Evolutionary conservation across 2,888 invertebrate species (phyloP).

Genomic region (Lottia scabra): DNA sequence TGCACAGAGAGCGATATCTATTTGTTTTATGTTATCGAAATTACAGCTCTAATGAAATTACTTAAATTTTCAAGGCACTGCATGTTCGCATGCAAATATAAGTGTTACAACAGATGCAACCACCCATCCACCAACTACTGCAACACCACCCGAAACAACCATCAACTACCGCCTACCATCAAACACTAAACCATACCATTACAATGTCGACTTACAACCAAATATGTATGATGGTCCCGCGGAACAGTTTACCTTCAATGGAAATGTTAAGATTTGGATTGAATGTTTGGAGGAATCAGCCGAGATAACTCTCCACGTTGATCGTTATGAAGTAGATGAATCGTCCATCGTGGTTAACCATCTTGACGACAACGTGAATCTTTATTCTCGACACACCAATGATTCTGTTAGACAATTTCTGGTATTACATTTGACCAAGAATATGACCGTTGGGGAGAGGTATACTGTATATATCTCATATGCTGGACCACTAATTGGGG

Average conservation of each 20-base stretch:
- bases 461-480: slow-evolving; percentile 80
- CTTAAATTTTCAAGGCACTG: not conserved
- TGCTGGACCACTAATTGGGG: slow-evolving; percentile 77
- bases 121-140: not conserved
- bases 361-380: not conserved
- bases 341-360: not conserved
- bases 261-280: slow-evolving; percentile 37
- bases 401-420: slow-evolving; percentile 45
- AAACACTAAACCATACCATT: slow-evolving; percentile 40
- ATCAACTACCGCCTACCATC: slow-evolving; percentile 37
- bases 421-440: slow-evolving; percentile 75
- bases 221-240: slow-evolving; percentile 44
- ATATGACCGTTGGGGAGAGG: slow-evolving; percentile 74
- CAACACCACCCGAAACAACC: slow-evolving; percentile 4
- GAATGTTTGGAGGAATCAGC: slow-evolving; percentile 68
- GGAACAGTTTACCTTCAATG: slow-evolving; percentile 39
- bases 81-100: not conserved
- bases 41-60: not conserved
- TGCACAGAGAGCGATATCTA: too few relatives aligned
- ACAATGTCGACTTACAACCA: slow-evolving; percentile 48
- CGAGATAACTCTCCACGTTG: slow-evolving; percentile 79
- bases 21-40: slow-evolving; percentile 20
- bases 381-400: slow-evolving; percentile 8
- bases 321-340: slow-evolving; percentile 9
- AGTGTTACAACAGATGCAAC: not conserved